A percentile compares a stretch with the other conserved stretches of the same genome.
Conservation (phyloP, 1,140 invertebrate genomes). For the Bombus picipes region DNA sequence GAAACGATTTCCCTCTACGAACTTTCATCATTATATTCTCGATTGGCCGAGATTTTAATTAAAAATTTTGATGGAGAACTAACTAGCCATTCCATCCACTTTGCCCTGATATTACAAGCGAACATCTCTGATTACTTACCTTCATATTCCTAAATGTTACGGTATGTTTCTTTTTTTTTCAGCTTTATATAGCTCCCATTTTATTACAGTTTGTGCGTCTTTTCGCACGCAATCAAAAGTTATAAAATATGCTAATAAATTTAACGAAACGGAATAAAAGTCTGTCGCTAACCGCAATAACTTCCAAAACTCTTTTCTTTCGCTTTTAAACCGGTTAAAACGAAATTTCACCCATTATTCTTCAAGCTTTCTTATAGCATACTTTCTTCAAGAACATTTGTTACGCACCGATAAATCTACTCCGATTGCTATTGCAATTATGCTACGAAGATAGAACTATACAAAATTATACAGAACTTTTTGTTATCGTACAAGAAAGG, state of each 20-base stretch:
- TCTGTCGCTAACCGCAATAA: neutral
- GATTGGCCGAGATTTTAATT: constrained; percentile 28
- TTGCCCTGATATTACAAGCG: neutral
- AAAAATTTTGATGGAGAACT: neutral
- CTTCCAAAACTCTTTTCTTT: neutral
- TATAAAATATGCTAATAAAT: no score
- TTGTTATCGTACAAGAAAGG: no score
- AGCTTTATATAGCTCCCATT: no score
- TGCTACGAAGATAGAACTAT: no score
- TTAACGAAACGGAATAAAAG: no score
- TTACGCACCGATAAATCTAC: neutral
- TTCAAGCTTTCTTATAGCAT: no score
- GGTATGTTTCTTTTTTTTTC: no score
- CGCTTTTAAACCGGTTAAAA: neutral
- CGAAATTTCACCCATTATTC: neutral
- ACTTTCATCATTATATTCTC: constrained; percentile 17
- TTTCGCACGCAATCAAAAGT: no score
- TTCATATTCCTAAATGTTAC: no score
- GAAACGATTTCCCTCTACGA: constrained; percentile 5
- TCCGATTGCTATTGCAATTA: neutral
- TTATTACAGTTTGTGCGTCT: no score
- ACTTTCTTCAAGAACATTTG: neutral
- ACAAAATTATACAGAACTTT: no score
- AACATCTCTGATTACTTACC: neutral
- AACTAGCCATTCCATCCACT: neutral